phyloP scores from a whole-genome alignment of 2,797 vertebrate species.

The Pteropus rufus region DNA sequence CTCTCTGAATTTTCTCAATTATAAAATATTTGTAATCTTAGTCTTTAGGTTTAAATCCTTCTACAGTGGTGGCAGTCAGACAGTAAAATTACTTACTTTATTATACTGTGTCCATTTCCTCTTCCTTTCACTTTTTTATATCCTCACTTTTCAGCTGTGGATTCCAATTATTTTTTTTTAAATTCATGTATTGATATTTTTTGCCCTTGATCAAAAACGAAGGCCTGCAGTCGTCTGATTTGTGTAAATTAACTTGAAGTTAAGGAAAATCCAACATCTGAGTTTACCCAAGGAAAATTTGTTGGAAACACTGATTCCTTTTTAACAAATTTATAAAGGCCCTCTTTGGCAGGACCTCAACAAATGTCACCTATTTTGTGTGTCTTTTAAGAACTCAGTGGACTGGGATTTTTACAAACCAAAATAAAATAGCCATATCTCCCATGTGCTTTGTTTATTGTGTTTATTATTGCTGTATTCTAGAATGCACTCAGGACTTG shows the following conservation, averaged over 20 bases:
- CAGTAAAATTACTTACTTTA: not conserved
- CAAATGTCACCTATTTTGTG: constrained; percentile 20
- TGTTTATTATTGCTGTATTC: not conserved
- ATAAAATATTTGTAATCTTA: constrained; percentile 2
- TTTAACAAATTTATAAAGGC: constrained; percentile 25
- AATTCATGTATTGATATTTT: not conserved
- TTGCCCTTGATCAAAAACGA: constrained; percentile 26
- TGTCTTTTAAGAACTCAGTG: constrained; percentile 2
- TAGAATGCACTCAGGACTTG: not conserved
- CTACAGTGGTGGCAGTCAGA: not conserved
- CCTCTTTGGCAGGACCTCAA: not conserved
- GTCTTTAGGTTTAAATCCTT: not conserved
- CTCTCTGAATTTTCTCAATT: not conserved
- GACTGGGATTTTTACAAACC: not conserved
- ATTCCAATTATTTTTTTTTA: not conserved
- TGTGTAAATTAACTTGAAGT: constrained; percentile 18
- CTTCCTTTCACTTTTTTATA: not conserved
- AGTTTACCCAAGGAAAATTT: not conserved
- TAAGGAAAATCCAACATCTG: not conserved
- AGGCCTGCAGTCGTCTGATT: not conserved
- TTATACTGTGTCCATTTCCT: not conserved
- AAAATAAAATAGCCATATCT: not conserved
- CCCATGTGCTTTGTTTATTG: not conserved
- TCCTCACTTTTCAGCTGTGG: not conserved
- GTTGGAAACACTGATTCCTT: not conserved